phyloP scores from a whole-genome alignment of 2,888 invertebrate genomes.

The Phasia obesa region DNA sequence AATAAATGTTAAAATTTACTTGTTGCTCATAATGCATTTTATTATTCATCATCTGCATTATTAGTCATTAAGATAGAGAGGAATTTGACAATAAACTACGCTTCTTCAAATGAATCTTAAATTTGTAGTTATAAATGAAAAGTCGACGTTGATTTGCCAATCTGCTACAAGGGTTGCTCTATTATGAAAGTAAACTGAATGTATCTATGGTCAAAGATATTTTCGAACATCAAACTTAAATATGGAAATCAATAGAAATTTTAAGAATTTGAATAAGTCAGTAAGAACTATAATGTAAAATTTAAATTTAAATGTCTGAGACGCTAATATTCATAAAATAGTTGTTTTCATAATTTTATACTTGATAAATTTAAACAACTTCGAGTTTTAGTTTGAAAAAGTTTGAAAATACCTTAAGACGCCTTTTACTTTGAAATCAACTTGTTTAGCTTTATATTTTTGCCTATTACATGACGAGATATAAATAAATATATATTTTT shows the following conservation, averaged over 20 bases:
- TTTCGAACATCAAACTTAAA: conserved; percentile 9
- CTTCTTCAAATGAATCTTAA: conserved; percentile 42
- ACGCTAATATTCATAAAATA: conserved; percentile 14
- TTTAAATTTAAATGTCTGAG: conserved; percentile 4
- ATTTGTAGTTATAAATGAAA: conserved; percentile 29
- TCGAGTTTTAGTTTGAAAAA: not conserved
- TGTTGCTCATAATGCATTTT: conserved; percentile 52
- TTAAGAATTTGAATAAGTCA: not conserved
- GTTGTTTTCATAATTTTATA: too few relatives aligned
- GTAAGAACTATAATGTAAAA: not conserved
- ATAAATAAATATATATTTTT: conserved; percentile 45
- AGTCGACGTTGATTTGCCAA: conserved; percentile 25
- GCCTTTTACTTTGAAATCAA: conserved; percentile 28
- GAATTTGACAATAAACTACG: conserved; percentile 44
- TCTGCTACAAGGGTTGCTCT: conserved; percentile 3
- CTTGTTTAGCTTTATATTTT: conserved; percentile 23
- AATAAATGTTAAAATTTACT: conserved; percentile 66
- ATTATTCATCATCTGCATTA: conserved; percentile 56
- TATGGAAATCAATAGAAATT: not conserved
- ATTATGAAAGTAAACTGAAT: conserved; percentile 16
- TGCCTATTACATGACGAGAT: conserved; percentile 36
- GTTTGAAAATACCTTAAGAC: conserved; percentile 41
- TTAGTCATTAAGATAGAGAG: conserved; percentile 54
- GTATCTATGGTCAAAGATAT: conserved; percentile 11
- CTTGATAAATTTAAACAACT: not conserved